Percentiles rank a stretch among this genome's conserved stretches.
Evolutionary conservation across 2,888 invertebrate species (phyloP).

Genomic region (Oxycera nigricornis): DNA sequence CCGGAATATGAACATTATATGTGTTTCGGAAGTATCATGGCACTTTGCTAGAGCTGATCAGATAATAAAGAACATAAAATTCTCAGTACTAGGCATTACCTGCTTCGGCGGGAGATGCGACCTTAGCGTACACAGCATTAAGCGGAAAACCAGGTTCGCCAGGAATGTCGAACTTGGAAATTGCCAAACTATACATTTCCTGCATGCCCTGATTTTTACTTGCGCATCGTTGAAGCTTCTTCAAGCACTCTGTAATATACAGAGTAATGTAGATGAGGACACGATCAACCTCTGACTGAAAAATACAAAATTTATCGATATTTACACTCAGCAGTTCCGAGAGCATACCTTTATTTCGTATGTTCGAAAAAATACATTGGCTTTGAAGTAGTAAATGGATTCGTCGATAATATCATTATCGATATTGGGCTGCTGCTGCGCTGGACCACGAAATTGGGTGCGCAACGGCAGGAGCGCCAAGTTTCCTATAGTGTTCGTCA

Average conservation of each 20-base stretch:
- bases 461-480: constrained; percentile 90
- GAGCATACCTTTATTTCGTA: constrained; percentile 94
- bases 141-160: constrained; percentile 94
- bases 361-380: constrained; percentile 98
- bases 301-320: constrained; percentile 48
- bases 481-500: constrained; percentile 82
- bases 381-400: constrained; percentile 95
- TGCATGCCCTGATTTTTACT: constrained; percentile 88
- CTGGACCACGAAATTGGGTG: constrained; percentile 92
- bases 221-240: constrained; percentile 89
- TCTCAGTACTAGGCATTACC: constrained; percentile 64
- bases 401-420: constrained; percentile 96
- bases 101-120: constrained; percentile 77
- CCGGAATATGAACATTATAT: background rate
- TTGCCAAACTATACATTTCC: constrained; percentile 96
- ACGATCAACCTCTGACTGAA: constrained; percentile 93
- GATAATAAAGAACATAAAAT: too few species aligned
- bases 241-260: constrained; percentile 97
- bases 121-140: constrained; percentile 93
- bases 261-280: constrained; percentile 96
- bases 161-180: constrained; percentile 94
- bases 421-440: constrained; percentile 70
- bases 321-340: background rate
- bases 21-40: background rate
- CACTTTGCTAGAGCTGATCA: background rate